These are phyloP conservation scores for Teleopsis dalmanni DNA, from an alignment of 1,140 invertebrate species.

Conservation along the genomic window DNA sequence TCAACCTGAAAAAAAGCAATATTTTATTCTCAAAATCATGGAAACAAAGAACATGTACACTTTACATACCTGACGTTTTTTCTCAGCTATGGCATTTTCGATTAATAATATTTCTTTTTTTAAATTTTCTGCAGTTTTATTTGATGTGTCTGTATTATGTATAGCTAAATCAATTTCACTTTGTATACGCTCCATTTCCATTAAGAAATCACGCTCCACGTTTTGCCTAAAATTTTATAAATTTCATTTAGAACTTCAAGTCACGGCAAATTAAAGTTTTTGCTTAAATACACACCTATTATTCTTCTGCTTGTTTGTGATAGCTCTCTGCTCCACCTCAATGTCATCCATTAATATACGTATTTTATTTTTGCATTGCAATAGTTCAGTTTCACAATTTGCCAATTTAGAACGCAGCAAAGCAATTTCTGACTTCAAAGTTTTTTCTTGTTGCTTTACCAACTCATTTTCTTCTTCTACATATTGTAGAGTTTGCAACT, in stretches of 20 bases:
- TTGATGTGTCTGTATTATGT: constrained; percentile 69
- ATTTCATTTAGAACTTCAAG: too few species aligned
- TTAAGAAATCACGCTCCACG: constrained; percentile 64
- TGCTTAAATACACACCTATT: constrained; percentile 23
- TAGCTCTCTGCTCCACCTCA: constrained; percentile 44
- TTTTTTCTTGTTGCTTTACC: constrained; percentile 79
- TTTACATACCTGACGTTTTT: constrained; percentile 58
- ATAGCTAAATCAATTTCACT: constrained; percentile 75
- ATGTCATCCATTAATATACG: constrained; percentile 62
- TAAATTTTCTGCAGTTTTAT: constrained; percentile 70
- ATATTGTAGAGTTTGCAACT: constrained; percentile 68
- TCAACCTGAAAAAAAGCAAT: constrained; percentile 51
- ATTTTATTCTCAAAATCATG: constrained; percentile 1
- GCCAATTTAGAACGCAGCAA: constrained; percentile 72
- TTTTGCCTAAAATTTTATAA: constrained; percentile 50
- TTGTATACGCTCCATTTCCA: constrained; percentile 73
- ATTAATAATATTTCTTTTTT: constrained; percentile 68
- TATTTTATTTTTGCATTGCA: constrained; percentile 84
- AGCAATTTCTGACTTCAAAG: constrained; percentile 75
- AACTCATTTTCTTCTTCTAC: constrained; percentile 83
- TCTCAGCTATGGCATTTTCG: constrained; percentile 73
- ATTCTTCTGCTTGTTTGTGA: constrained; percentile 32
- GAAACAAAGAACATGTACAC: too few species aligned
- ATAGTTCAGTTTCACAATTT: constrained; percentile 79
- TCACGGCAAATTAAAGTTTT: background rate